Conservation (phyloP, 2,888 invertebrate genomes). For the Osmoderma eremita region DNA sequence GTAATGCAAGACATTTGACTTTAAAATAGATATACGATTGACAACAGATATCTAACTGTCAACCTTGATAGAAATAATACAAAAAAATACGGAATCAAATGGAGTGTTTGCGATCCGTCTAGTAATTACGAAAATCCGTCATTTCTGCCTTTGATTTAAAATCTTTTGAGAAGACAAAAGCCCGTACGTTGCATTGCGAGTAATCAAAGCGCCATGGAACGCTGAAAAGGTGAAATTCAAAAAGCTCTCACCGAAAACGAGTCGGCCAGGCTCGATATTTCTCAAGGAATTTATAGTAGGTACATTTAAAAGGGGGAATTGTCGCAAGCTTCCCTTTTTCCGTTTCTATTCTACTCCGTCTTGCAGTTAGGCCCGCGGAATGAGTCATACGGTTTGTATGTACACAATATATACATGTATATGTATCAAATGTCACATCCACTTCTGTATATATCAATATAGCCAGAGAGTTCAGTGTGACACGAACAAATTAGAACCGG, state of each 20-base stretch:
- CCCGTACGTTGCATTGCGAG: conserved; percentile 2
- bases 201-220: conserved; percentile 15
- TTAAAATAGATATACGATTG: too few relatives aligned
- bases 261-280: conserved; percentile 46
- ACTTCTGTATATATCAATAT: conserved; percentile 56
- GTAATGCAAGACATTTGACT: too few relatives aligned
- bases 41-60: too few relatives aligned
- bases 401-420: conserved; percentile 42
- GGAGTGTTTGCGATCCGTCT: conserved; percentile 6
- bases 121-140: conserved; percentile 18
- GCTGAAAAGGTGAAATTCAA: conserved; percentile 33
- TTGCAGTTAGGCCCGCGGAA: too few relatives aligned
- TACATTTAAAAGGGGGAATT: conserved; percentile 44
- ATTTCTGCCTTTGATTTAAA: conserved; percentile 29
- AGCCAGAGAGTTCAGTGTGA: conserved; percentile 24
- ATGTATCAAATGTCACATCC: conserved; percentile 56
- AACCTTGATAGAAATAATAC: too few relatives aligned
- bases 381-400: too few relatives aligned
- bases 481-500: conserved; percentile 38
- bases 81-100: too few relatives aligned
- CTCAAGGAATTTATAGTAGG: conserved; percentile 48
- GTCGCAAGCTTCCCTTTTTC: not conserved
- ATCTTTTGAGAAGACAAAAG: conserved; percentile 27
- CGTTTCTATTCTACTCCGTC: not conserved
- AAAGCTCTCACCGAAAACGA: conserved; percentile 29